Evolutionary conservation across 2,113 vertebrate genomes (phyloP).

Genomic region (Sarotherodon lohbergeri): DNA sequence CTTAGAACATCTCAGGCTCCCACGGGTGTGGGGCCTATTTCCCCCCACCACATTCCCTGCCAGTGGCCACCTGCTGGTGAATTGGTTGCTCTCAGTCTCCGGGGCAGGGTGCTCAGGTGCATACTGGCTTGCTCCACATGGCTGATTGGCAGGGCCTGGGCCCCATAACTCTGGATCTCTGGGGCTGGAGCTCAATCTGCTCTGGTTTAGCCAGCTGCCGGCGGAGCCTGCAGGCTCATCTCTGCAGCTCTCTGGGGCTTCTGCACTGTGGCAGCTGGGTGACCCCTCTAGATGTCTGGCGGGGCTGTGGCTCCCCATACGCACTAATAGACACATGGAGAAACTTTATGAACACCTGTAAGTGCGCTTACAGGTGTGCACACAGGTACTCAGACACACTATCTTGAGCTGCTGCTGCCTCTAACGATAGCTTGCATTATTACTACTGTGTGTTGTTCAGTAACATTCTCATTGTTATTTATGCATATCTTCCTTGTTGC

Average conservation of each 20-base stretch:
- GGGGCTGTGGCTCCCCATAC: neutral
- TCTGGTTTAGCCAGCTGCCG: neutral
- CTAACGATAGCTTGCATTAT: neutral
- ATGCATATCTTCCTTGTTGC: neutral
- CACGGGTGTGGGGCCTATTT: no score
- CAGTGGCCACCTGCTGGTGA: neutral
- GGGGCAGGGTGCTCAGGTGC: neutral
- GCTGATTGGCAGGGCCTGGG: neutral
- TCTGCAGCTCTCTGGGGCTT: neutral
- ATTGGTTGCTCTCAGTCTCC: neutral
- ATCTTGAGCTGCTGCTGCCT: neutral
- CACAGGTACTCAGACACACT: neutral
- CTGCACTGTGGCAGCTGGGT: neutral
- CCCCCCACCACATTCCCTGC: no score
- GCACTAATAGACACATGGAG: neutral
- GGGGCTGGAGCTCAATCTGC: neutral
- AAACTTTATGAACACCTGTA: neutral
- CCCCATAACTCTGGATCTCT: neutral
- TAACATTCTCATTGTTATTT: neutral
- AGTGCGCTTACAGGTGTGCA: neutral
- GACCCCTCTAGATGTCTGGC: neutral
- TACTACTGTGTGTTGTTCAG: neutral
- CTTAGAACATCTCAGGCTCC: no score
- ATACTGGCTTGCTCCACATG: neutral
- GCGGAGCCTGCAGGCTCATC: neutral